phyloP scores from a whole-genome alignment of 2,113 vertebrate species.

The Nipponia nippon region DNA sequence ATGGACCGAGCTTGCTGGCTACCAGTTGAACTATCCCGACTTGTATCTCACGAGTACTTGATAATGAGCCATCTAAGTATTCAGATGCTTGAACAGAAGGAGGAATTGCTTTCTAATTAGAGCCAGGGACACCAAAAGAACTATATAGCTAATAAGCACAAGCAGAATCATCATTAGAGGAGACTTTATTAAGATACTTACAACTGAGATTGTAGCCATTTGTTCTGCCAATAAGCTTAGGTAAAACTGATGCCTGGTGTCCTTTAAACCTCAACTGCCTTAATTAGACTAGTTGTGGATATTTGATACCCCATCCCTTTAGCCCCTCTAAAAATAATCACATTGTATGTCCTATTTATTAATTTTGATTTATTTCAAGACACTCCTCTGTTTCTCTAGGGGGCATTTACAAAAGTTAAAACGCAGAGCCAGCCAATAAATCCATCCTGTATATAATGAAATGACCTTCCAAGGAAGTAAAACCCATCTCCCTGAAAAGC shows the following conservation, averaged over 20 bases:
- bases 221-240: slow-evolving; percentile 10
- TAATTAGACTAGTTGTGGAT: background rate
- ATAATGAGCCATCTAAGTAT: background rate
- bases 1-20: background rate
- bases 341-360: background rate
- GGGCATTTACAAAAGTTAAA: slow-evolving; percentile 10
- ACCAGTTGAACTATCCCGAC: background rate
- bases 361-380: background rate
- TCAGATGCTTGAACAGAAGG: background rate
- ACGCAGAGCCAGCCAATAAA: background rate
- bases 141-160: background rate
- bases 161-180: background rate
- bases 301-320: background rate
- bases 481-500: background rate
- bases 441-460: background rate
- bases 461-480: slow-evolving; percentile 14
- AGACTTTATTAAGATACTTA: slow-evolving; percentile 7
- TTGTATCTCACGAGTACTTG: background rate
- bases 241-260: background rate
- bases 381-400: background rate
- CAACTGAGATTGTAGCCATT: background rate
- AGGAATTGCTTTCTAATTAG: slow-evolving; percentile 13
- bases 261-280: slow-evolving; percentile 1
- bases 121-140: background rate
- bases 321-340: background rate